Percentiles rank a stretch among this genome's conserved stretches.
Conservation (phyloP, 2,888 invertebrate genomes). For the Lasioglossum malachurum region DNA sequence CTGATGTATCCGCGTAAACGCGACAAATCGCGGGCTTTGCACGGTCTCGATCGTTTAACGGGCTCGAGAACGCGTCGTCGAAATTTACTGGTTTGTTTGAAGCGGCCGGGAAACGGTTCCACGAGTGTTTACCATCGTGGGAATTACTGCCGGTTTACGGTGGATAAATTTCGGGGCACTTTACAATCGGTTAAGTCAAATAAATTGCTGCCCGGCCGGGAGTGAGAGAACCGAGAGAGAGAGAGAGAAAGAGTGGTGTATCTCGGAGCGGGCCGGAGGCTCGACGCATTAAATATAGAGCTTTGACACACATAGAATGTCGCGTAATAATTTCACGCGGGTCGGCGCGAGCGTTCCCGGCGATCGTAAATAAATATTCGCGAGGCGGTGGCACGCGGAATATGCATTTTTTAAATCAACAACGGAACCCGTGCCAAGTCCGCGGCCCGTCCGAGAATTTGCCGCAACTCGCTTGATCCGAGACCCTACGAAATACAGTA, state of each 20-base stretch:
- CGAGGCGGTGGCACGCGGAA: slow-evolving; percentile 4
- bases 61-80: slow-evolving; percentile 13
- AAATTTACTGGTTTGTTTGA: slow-evolving; percentile 48
- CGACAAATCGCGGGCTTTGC: slow-evolving; percentile 10
- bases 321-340: slow-evolving; percentile 40
- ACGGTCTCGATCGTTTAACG: background rate
- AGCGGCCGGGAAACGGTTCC: slow-evolving; percentile 8
- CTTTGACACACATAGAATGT: slow-evolving; percentile 55
- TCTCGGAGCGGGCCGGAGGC: slow-evolving; percentile 15
- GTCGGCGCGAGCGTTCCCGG: background rate
- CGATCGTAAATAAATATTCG: slow-evolving; percentile 45
- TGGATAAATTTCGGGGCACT: slow-evolving; percentile 47
- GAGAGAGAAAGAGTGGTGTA: background rate
- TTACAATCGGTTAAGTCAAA: slow-evolving; percentile 53
- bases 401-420: slow-evolving; percentile 21
- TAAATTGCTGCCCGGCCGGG: slow-evolving; percentile 40
- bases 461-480: background rate
- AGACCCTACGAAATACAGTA: background rate
- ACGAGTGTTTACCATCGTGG: slow-evolving; percentile 35
- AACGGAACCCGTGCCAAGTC: slow-evolving; percentile 18
- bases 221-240: background rate
- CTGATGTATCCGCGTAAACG: no score
- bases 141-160: slow-evolving; percentile 53
- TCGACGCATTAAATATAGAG: slow-evolving; percentile 58
- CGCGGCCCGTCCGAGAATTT: background rate